Base-by-base conservation (phyloP, 2,797 vertebrate species). In the Propithecus perrieri region DNA sequence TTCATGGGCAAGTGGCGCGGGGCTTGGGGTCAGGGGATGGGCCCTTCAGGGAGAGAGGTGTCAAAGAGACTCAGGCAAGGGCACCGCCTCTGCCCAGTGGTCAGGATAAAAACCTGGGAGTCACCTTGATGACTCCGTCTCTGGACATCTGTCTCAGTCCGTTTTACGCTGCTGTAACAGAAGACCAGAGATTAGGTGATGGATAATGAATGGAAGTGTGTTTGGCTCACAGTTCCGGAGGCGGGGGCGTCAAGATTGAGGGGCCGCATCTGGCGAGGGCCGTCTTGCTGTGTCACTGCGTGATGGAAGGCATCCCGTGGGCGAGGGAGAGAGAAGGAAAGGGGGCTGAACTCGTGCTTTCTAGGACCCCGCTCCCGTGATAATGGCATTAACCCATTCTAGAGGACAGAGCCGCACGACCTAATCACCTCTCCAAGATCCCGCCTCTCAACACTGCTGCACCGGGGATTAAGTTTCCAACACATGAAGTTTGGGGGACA, bases 51-150 rank as follows among this genome's bases (percentile, higher is more conserved):
- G 10, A 83, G 13, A 67, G 5, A 26, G 8, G 20, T 17, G 13
- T 28, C 8, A 6, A 13, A 46, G 43, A 48, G 15, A 33, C 35
- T 75, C 5, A 24, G 57, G 57, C 46, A 67, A 24, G 7, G 57
- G 11, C 0, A 10, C 35, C 1, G 4, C 4, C 48, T 65, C 14
- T 3, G 13, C 15, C 72, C 13, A 6, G 33, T n/a, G 30, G 43
- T 55, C 35, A 59, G 67, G 14, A 43, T 67, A 26, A 57, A 67
- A 81, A 17, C 8, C 38, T 6, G 18, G 48, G 28, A 3, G 3
- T 46, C 48, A 17, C 12, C 41, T 38, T 30, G 1, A 22, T 0
- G 12, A 17, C 7, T 41, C 65, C 28, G 43, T 61, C 33, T 30
- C 15, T 13, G 22, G 74, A 63, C 22, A 12, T 30, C 53, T 22